phyloP scores from a whole-genome alignment of 2,888 invertebrate genomes.

The Plagodis pulveraria region DNA sequence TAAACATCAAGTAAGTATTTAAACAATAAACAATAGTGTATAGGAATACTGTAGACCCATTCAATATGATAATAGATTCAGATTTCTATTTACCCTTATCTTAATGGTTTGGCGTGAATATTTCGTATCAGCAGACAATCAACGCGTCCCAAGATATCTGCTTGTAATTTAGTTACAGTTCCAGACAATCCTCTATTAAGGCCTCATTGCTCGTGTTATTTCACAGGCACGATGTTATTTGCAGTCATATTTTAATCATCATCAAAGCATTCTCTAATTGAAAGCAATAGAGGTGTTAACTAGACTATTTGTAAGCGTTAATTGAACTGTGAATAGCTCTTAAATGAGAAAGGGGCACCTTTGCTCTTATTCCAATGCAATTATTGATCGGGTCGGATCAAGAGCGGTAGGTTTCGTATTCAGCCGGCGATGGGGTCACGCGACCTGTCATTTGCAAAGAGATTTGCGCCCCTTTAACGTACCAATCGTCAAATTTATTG shows the following conservation, averaged over 20 bases:
- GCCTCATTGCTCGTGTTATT: constrained; percentile 41
- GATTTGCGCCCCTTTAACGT: constrained; percentile 67
- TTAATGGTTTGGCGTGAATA: constrained; percentile 45
- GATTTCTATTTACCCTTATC: constrained; percentile 43
- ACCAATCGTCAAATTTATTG: constrained; percentile 70
- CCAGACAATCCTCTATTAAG: constrained; percentile 50
- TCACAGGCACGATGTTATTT: constrained; percentile 34
- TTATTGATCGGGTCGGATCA: constrained; percentile 47
- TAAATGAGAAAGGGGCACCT: constrained; percentile 22
- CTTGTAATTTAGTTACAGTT: constrained; percentile 50
- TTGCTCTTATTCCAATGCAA: constrained; percentile 42
- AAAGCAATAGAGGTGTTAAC: constrained; percentile 11
- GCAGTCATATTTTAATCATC: constrained; percentile 18
- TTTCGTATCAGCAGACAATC: constrained; percentile 50
- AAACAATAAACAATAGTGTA: constrained; percentile 8
- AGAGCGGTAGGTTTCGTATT: constrained; percentile 40
- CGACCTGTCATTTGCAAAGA: constrained; percentile 73
- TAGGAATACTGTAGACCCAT: constrained; percentile 3
- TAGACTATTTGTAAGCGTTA: constrained; percentile 14
- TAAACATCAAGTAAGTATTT: background rate
- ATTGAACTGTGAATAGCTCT: constrained; percentile 22
- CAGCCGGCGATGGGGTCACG: constrained; percentile 56
- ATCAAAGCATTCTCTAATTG: constrained; percentile 16
- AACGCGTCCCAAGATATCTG: constrained; percentile 51
- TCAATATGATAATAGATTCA: constrained; percentile 22